Conservation (phyloP, 2,113 vertebrate genomes). For the Fulmarus glacialis region DNA sequence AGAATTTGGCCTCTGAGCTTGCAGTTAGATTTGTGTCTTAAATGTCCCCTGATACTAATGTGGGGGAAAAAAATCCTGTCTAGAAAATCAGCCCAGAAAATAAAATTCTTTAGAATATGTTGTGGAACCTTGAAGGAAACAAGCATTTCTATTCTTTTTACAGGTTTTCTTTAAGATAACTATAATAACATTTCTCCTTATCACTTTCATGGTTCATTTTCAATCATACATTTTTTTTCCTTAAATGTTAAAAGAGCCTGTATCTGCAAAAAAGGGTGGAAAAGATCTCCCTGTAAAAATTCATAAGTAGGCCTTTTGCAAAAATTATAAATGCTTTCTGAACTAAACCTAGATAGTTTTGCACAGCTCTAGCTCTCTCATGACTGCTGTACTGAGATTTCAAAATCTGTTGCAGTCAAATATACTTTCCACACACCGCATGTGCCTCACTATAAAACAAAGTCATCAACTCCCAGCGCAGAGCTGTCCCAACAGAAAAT, state of each 20-base stretch:
- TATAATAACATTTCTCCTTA: background rate
- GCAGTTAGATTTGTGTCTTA: background rate
- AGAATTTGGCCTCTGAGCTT: background rate
- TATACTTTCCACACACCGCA: background rate
- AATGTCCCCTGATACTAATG: background rate
- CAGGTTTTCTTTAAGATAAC: background rate
- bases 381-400: background rate
- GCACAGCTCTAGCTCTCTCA: background rate
- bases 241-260: background rate
- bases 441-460: background rate
- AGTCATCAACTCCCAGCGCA: background rate
- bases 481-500: background rate
- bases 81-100: background rate
- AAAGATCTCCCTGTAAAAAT: background rate
- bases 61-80: background rate
- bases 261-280: background rate
- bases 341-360: background rate
- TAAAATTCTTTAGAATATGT: background rate
- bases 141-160: background rate
- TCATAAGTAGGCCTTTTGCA: background rate
- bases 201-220: no score
- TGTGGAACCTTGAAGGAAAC: background rate
- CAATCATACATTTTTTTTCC: background rate
- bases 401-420: background rate
- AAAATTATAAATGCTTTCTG: background rate